These are phyloP conservation scores for Drosophila merina DNA, from an alignment of 2,888 invertebrate species.

Conservation along the genomic window DNA sequence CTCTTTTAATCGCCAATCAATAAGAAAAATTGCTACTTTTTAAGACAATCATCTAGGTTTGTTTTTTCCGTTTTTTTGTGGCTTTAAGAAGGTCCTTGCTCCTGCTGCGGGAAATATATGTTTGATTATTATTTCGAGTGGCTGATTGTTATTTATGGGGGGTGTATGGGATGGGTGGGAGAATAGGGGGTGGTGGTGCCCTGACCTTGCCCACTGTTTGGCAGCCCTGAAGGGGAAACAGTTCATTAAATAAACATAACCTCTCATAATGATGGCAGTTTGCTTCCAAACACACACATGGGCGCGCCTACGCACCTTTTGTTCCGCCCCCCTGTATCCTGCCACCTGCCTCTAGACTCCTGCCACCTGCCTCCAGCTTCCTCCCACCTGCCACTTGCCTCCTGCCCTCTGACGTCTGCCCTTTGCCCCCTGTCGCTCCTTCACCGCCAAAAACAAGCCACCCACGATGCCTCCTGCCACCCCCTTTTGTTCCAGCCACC, in stretches of 20 bases:
- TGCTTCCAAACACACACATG: conserved; percentile 21
- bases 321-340: neutral
- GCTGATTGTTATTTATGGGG: conserved; percentile 39
- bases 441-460: neutral
- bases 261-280: conserved; percentile 61
- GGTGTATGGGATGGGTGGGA: neutral
- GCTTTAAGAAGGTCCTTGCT: conserved; percentile 2
- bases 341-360: too few relatives aligned
- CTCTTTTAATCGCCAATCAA: conserved; percentile 29
- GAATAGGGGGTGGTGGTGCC: neutral
- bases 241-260: conserved; percentile 73
- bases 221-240: conserved; percentile 31
- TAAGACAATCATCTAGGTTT: conserved; percentile 17
- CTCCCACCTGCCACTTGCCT: neutral
- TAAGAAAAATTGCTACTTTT: conserved; percentile 13
- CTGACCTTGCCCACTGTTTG: conserved; percentile 33
- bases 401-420: too few relatives aligned
- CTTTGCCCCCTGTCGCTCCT: too few relatives aligned
- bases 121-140: conserved; percentile 34
- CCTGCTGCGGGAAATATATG: conserved; percentile 19
- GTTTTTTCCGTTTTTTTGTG: conserved; percentile 1
- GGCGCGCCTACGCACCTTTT: conserved; percentile 18
- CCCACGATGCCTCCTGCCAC: too few relatives aligned
- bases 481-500: neutral
- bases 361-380: too few relatives aligned